Conservation (phyloP, 2,113 vertebrate genomes). For the Oncorhynchus masou region DNA sequence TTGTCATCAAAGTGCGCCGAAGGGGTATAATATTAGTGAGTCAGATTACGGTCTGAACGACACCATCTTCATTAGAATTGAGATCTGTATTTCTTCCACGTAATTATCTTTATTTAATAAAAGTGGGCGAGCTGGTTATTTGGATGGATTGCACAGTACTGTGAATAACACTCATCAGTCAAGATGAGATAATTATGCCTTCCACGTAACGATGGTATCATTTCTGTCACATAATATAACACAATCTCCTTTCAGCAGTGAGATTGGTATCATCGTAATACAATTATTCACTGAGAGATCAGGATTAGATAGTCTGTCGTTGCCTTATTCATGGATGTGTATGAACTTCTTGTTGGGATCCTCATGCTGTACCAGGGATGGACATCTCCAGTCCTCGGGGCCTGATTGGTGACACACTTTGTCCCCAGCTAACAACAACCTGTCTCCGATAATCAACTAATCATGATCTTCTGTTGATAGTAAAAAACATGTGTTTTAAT, state of each 20-base stretch:
- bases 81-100: neutral
- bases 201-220: constrained; percentile 23
- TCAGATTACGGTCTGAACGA: too few species aligned
- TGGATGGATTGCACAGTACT: constrained; percentile 7
- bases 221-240: constrained; percentile 31
- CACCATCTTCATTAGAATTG: neutral
- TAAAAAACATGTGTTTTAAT: too few species aligned
- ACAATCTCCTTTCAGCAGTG: constrained; percentile 17
- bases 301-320: constrained; percentile 14
- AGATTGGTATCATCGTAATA: neutral
- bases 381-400: too few species aligned
- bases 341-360: constrained; percentile 10
- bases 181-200: constrained; percentile 42
- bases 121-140: constrained; percentile 22
- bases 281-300: constrained; percentile 8
- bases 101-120: constrained; percentile 9
- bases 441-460: too few species aligned
- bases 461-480: too few species aligned
- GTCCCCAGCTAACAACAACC: too few species aligned
- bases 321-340: constrained; percentile 51
- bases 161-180: constrained; percentile 13
- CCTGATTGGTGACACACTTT: too few species aligned
- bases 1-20: neutral
- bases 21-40: neutral
- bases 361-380: constrained; percentile 14